Base-by-base conservation (phyloP, 2,113 vertebrate genomes). In the Stigmatopora argus region DNA sequence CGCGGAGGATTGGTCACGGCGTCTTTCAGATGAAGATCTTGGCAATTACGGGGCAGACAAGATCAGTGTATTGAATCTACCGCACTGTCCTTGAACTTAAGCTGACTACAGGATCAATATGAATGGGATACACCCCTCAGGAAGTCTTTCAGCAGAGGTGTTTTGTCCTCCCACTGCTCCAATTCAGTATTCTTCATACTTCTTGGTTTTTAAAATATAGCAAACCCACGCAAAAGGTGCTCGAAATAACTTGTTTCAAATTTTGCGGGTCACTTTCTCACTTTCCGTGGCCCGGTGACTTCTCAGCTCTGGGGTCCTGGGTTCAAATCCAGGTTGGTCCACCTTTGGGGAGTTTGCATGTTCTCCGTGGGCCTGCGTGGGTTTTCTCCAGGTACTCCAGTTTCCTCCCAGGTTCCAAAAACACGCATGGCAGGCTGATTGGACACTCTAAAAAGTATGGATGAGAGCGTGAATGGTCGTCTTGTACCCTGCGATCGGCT, bases 81-180 rank as follows among this genome's bases (percentile, higher is more conserved):
- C 74, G 72, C 66, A 59, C 74, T 66, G 86, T 81, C 87, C 84
- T 89, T 86, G 83, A 83, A 63, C 79, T 57, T 85, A 83, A 85
- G 85, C 76, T 82, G 59, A 73, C 66, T 73, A 44, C 64, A 62
- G 65, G 75, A 57, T 66, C 74, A 80, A 83, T 81, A 79, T 83
- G 8, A 51, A 71, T 79, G 69, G 80, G 57, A 70, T 78, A 84
- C 70, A 68, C 69, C 83, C 72, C 78, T 73, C 9, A n/a, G 7
- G 7, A 19, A 5, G 48, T 19, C 48, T 51, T 51, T 48, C 46
- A 17, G 14, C 15, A 48, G 14, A 48, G 9, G 38, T 41, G 38
- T 41, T 41, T 41, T 41, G 38, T 41, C 38, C 9, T 41, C 7
- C 9, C 38, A 8, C 4, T 41, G 38, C 38, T 48, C 7, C 9